phyloP scores from a whole-genome alignment of 2,888 invertebrate genomes.

The Lasius platythorax region DNA sequence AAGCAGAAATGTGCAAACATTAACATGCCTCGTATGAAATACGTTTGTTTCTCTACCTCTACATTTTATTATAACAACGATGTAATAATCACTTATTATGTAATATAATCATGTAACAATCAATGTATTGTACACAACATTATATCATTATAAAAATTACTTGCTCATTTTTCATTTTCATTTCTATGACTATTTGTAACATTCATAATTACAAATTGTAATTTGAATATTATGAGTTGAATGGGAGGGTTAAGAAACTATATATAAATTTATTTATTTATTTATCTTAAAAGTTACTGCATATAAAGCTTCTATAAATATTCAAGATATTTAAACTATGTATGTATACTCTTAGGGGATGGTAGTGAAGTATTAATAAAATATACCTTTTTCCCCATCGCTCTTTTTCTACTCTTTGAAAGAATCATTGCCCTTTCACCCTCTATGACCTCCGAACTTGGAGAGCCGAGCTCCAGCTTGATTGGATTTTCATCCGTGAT shows the following conservation, averaged over 20 bases:
- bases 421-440: slow-evolving; percentile 36
- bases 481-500: slow-evolving; percentile 75
- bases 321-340: neutral
- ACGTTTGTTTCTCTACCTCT: neutral
- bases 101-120: neutral
- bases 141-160: neutral
- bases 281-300: neutral
- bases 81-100: slow-evolving; percentile 2
- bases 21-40: neutral
- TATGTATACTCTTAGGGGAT: neutral
- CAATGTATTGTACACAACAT: neutral
- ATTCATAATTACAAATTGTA: neutral
- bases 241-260: neutral
- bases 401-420: slow-evolving; percentile 12
- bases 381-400: neutral
- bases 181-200: neutral
- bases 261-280: neutral
- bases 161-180: neutral
- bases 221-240: neutral
- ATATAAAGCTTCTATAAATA: neutral
- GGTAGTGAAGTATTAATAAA: slow-evolving; percentile 11
- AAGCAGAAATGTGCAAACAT: neutral
- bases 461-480: slow-evolving; percentile 65
- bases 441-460: slow-evolving; percentile 50
- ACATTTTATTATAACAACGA: neutral